Conservation (phyloP, 2,888 invertebrate genomes). For the Metopia argyrocephala region DNA sequence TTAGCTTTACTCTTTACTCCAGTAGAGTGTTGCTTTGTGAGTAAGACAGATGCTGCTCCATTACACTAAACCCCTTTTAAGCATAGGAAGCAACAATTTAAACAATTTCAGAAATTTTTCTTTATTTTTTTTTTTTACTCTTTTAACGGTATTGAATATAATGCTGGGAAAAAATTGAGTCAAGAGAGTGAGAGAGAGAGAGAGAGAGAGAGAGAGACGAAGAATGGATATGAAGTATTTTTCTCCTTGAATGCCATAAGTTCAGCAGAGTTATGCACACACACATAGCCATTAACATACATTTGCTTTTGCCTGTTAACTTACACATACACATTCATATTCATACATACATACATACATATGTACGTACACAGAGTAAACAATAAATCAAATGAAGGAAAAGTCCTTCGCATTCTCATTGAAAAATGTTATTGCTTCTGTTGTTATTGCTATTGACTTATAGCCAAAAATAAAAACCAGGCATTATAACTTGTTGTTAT, state of each 20-base stretch:
- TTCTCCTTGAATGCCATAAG: constrained; percentile 40
- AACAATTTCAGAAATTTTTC: constrained; percentile 21
- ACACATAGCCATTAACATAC: too few species aligned
- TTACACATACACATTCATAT: not conserved
- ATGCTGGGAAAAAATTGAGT: not conserved
- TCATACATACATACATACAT: not conserved
- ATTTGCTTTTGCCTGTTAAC: too few species aligned
- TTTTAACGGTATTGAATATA: not conserved
- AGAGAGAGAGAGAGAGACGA: not conserved
- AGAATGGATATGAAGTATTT: constrained; percentile 12
- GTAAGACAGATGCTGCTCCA: not conserved
- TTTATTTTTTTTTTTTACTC: not conserved
- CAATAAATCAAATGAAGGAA: not conserved
- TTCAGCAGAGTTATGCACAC: constrained; percentile 4
- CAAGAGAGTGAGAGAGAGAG: not conserved
- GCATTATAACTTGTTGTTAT: not conserved
- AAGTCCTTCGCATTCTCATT: constrained; percentile 49
- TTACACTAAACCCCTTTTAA: not conserved
- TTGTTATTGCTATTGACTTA: not conserved
- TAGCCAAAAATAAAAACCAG: not conserved
- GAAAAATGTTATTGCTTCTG: constrained; percentile 23
- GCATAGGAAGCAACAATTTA: constrained; percentile 53
- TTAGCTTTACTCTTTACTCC: not conserved
- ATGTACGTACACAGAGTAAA: not conserved
- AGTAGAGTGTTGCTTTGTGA: not conserved